phyloP scores from a whole-genome alignment of 2,797 vertebrate species.

The Pipistrellus kuhlii region DNA sequence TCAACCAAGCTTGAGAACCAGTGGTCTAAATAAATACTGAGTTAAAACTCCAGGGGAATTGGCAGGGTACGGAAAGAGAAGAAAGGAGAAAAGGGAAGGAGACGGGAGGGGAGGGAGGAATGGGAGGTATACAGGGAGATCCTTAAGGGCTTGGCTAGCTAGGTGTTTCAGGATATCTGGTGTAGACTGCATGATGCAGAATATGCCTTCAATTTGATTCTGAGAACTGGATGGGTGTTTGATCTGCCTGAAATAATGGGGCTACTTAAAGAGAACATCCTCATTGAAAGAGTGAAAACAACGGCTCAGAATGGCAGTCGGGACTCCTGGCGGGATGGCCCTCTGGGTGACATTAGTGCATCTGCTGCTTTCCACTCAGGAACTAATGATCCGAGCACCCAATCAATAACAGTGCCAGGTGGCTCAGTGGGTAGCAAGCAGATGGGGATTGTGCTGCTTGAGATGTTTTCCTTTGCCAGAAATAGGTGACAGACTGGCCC shows the following conservation, averaged over 20 bases:
- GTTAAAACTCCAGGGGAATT: not conserved
- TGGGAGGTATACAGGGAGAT: not conserved
- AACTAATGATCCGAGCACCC: slow-evolving; percentile 2
- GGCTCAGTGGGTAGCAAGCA: slow-evolving; percentile 34
- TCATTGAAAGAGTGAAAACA: not conserved
- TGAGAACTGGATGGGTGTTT: not conserved
- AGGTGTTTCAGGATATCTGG: not conserved
- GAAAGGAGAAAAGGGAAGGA: no score
- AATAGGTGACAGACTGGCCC: not conserved
- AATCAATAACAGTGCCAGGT: not conserved
- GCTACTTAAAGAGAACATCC: not conserved
- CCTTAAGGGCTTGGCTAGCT: not conserved
- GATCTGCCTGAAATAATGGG: not conserved
- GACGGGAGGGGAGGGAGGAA: no score
- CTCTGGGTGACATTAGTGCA: not conserved
- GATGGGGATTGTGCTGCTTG: not conserved
- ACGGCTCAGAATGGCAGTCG: not conserved
- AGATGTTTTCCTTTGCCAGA: slow-evolving; percentile 18
- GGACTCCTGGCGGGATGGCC: not conserved
- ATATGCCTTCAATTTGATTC: not conserved
- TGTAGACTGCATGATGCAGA: not conserved
- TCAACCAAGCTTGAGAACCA: not conserved
- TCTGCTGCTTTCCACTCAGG: not conserved
- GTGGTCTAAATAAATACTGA: not conserved
- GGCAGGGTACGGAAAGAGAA: not conserved